phyloP scores from a whole-genome alignment of 53 echinoderm and acorn worm species.

The Holothuria scabra region DNA sequence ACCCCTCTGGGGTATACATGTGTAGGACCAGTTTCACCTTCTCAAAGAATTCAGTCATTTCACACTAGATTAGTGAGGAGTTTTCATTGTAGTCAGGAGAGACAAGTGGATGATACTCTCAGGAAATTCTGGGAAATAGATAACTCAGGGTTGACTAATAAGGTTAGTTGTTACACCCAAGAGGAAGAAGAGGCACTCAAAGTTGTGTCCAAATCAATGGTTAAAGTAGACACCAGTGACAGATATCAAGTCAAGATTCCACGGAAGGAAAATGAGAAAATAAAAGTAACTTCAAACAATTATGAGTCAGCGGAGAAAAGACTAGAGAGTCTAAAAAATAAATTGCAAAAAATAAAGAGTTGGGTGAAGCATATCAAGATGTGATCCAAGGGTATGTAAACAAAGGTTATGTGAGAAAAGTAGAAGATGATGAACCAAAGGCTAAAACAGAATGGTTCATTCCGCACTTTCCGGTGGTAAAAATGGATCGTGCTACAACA shows the following conservation, averaged over 20 bases:
- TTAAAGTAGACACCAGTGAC: background rate
- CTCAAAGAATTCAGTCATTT: background rate
- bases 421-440: background rate
- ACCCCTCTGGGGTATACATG: conserved; percentile 56
- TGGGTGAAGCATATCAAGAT: conserved; percentile 23
- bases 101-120: conserved; percentile 3
- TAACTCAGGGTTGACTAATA: background rate
- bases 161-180: background rate
- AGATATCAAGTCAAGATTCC: conserved; percentile 41
- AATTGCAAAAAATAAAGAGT: conserved; percentile 6
- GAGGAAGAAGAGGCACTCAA: conserved; percentile 37
- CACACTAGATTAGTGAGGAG: background rate
- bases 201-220: conserved; percentile 35
- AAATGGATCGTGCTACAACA: conserved; percentile 12
- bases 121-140: conserved; percentile 43
- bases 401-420: conserved; percentile 40
- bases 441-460: conserved; percentile 14
- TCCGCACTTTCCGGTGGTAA: conserved; percentile 24
- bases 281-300: conserved; percentile 13
- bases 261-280: conserved; percentile 44
- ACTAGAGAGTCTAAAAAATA: conserved; percentile 32
- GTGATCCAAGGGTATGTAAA: conserved; percentile 26
- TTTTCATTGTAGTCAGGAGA: conserved; percentile 9
- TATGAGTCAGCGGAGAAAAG: conserved; percentile 33
- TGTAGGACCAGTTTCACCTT: conserved; percentile 33